A percentile compares a stretch with the other conserved stretches of the same genome.
Conservation (phyloP, 1,140 invertebrate species). For the Heliconius himera region DNA sequence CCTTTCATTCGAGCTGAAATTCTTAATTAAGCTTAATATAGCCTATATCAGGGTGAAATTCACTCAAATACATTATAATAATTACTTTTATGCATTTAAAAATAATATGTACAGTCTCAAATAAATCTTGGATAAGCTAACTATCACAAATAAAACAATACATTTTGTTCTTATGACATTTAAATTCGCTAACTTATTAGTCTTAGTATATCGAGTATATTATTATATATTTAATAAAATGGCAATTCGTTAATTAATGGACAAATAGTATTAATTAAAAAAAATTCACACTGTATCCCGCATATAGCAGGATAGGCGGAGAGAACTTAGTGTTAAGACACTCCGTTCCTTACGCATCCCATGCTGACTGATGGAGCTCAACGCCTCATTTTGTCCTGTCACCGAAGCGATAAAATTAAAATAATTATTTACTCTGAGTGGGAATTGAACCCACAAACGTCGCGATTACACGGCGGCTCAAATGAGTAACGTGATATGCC, state of each 20-base stretch:
- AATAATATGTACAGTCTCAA: constrained; percentile 58
- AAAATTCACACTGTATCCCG: too few relatives aligned
- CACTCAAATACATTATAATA: constrained; percentile 6
- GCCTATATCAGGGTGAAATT: not conserved
- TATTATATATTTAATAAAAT: constrained; percentile 1
- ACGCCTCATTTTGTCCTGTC: too few relatives aligned
- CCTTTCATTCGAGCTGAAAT: not conserved
- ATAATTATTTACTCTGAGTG: too few relatives aligned
- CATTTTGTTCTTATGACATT: constrained; percentile 20
- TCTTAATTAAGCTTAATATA: not conserved
- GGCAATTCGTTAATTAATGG: constrained; percentile 1
- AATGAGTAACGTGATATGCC: too few relatives aligned
- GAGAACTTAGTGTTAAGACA: too few relatives aligned
- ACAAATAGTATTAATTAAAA: not conserved
- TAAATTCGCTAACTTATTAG: not conserved
- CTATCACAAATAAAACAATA: constrained; percentile 46
- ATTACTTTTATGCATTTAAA: constrained; percentile 31
- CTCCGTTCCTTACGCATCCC: too few relatives aligned
- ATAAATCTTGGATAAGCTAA: constrained; percentile 44
- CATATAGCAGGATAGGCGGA: too few relatives aligned
- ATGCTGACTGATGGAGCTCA: too few relatives aligned
- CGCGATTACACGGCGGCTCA: too few relatives aligned
- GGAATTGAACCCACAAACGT: too few relatives aligned
- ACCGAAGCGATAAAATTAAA: too few relatives aligned
- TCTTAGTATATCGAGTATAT: constrained; percentile 1